phyloP scores from a whole-genome alignment of 1,140 invertebrate genomes.

The Papilio dardanus region DNA sequence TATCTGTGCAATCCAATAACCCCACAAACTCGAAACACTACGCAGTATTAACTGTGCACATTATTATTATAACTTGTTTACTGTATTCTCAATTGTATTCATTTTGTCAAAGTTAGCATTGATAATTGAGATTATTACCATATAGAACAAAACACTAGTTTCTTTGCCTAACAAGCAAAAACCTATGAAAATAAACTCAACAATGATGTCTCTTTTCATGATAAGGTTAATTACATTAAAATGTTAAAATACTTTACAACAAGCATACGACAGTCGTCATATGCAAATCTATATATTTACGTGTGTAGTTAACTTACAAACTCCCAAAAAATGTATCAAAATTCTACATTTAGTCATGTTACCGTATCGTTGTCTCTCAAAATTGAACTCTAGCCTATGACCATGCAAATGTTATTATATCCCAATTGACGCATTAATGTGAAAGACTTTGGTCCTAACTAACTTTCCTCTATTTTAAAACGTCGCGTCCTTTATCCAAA shows the following conservation, averaged over 20 bases:
- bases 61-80: slow-evolving; percentile 25
- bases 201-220: not conserved
- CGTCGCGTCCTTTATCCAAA: slow-evolving; percentile 50
- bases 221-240: not conserved
- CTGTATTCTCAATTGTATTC: not conserved
- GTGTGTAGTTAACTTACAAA: slow-evolving; percentile 31
- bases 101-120: not conserved
- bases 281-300: slow-evolving; percentile 21
- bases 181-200: not conserved
- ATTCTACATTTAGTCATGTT: slow-evolving; percentile 67
- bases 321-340: slow-evolving; percentile 67
- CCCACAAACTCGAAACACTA: slow-evolving; percentile 32
- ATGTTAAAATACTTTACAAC: slow-evolving; percentile 24
- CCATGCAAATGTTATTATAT: slow-evolving; percentile 62
- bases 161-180: not conserved
- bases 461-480: slow-evolving; percentile 60
- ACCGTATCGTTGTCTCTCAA: slow-evolving; percentile 74
- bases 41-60: slow-evolving; percentile 27
- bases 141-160: not conserved
- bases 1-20: slow-evolving; percentile 34
- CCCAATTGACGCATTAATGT: slow-evolving; percentile 71
- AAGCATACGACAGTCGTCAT: slow-evolving; percentile 8
- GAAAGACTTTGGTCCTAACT: slow-evolving; percentile 71
- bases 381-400: slow-evolving; percentile 72
- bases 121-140: not conserved